Conservation (phyloP, 2,797 vertebrate genomes). For the Phataginus tetradactyla region DNA sequence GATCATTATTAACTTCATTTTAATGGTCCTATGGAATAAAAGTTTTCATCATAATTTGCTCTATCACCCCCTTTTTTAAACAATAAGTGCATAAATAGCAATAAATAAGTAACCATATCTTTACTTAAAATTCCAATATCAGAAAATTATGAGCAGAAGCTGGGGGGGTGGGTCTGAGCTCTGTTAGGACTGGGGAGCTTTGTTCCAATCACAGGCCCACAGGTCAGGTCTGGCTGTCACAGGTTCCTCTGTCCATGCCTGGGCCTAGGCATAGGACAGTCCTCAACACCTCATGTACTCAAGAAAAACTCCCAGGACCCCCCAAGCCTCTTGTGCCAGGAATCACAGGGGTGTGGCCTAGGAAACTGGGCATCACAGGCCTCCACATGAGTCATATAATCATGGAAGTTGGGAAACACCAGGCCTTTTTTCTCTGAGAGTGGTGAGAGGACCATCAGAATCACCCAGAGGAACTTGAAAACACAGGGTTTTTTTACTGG, state of each 20-base stretch:
- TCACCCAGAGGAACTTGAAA: not conserved
- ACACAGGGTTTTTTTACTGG: not conserved
- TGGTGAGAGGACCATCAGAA: not conserved
- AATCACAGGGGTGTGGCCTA: not conserved
- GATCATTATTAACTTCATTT: not conserved
- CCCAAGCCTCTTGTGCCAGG: not conserved
- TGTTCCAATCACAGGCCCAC: not conserved
- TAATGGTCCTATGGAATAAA: not conserved
- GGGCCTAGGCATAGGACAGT: not conserved
- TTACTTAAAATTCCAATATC: constrained; percentile 15
- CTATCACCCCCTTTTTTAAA: not conserved
- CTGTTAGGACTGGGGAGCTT: not conserved
- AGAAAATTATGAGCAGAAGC: not conserved
- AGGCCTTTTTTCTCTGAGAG: not conserved
- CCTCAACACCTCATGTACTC: not conserved
- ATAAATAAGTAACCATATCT: not conserved
- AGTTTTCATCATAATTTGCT: not conserved
- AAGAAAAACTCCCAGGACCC: not conserved
- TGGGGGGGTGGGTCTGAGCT: not conserved
- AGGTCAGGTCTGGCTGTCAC: not conserved
- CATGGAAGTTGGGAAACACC: not conserved
- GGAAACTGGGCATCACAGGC: not conserved
- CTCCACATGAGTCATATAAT: not conserved
- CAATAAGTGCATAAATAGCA: not conserved
- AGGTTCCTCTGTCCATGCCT: not conserved